Base-by-base conservation (phyloP, 2,888 invertebrate species). In the Iselma pallidipennis region DNA sequence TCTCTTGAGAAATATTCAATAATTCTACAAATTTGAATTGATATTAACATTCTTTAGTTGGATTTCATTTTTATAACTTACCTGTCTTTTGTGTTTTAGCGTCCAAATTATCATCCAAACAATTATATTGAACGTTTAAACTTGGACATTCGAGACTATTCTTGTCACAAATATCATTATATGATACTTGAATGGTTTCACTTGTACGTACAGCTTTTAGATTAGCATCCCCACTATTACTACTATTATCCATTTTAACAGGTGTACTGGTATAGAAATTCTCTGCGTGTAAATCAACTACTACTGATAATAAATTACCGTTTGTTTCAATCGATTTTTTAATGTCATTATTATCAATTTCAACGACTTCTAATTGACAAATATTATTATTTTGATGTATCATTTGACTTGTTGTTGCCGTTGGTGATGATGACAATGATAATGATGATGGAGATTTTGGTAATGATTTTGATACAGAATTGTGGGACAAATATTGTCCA, bases 151-250 rank as follows among this genome's bases (percentile, higher is more conserved):
- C n/a, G n/a, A n/a, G n/a, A n/a, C n/a, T n/a, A n/a, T n/a, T n/a
- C n/a, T n/a, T n/a, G n/a, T n/a, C n/a, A n/a, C n/a, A n/a, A 45
- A 42, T 49, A 37, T 57, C 52, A 25, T 49, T 53, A 57, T 53
- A 53, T 52, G 26, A 25, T 21, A 54, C 51, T 62, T 62, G 54
- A 37, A 5, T 29, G 58, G 62, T 25, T 62, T 62, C 57, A 28
- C 19, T 57, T 42, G 49, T 45, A 2, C 25, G 31, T 25, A 14
- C 28, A 9, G 45, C 29, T 49, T 45, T 55, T 28, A 26, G 21
- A 28, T 57, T 50, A 59, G 29, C 42, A n/a, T 31, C 51, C 51
- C 29, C 51, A 45, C 14, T 45, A 21, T 9, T 45, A 2, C n/a
- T 21, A n/a, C 31, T 51, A 14, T 14, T 14, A 29, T 31, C 56